Base-by-base conservation (phyloP, 2,888 invertebrate genomes). In the Tigriopus californicus region DNA sequence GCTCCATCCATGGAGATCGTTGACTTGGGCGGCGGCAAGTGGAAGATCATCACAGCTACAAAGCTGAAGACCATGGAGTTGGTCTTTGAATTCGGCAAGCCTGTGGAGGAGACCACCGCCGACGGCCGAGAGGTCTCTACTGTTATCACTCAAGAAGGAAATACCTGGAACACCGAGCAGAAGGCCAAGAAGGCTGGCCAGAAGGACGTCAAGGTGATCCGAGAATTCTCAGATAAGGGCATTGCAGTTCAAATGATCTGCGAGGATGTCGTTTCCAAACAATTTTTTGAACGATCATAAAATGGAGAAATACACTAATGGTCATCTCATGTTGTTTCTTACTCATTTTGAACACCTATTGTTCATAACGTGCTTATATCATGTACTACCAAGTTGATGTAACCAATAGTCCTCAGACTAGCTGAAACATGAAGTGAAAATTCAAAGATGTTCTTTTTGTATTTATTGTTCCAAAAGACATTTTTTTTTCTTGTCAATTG, bases 1-100 rank as follows among this genome's bases (percentile, higher is more conserved):
- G 20, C 59, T 20, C 59, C 59, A 25, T 40, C 41, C 22, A 59
- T 52, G 59, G 59, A 59, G 25, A 59, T 59, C 51, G 11, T 22
- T 1, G 59, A 49, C 2, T 52, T 15, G n/a, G 52, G 42, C 2
- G 57, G 20, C 41, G 20, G 22, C 40, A 56, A 56, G 18, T 59
- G 59, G 59, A 42, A 24, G n/a, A 53, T 59, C 18, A 41, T 33
- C 8, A 59, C 48, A 20, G 33, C 59, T 2, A 59, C 59, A 11
- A 22, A 15, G 13, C n/a, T 59, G 41, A 59, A 52, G 41, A n/a
- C 44, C 40, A 59, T 59, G n/a, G 41, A 40, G 20, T 12, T 59
- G 20, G 33, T 52, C 13, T 59, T 59, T 41, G 49, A 49, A 20
- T 46, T 56, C n/a, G 49, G 15, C 15, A 49, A 49, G 5, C 13